These are phyloP conservation scores for Epizoanthus stellaris DNA, from an alignment of 92 coral and sea anemone genomes.

Conservation along the genomic window DNA sequence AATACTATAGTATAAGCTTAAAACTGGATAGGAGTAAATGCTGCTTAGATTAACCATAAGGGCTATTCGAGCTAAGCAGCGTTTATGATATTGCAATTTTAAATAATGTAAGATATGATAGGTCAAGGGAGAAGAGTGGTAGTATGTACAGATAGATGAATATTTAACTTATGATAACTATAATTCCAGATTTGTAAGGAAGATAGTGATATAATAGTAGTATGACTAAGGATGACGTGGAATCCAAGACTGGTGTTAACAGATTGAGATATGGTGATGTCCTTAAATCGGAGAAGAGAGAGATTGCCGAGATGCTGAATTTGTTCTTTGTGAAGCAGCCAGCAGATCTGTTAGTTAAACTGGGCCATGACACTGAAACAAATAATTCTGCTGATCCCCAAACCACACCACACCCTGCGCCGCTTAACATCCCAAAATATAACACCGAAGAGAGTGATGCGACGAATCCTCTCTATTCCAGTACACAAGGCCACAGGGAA, in stretches of 20 bases:
- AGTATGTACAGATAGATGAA: too few relatives aligned
- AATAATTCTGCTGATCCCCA: not conserved
- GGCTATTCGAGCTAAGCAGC: too few relatives aligned
- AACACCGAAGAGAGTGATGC: not conserved
- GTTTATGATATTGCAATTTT: too few relatives aligned
- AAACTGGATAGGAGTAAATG: too few relatives aligned
- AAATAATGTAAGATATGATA: too few relatives aligned
- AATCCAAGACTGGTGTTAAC: slow-evolving; percentile 5
- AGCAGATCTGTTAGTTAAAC: not conserved
- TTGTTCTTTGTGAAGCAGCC: slow-evolving; percentile 26
- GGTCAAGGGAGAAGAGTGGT: too few relatives aligned
- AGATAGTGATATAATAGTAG: too few relatives aligned
- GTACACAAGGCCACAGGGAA: not conserved
- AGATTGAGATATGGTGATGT: slow-evolving; percentile 1
- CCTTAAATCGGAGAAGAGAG: slow-evolving; percentile 15
- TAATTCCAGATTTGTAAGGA: too few relatives aligned
- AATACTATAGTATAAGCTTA: too few relatives aligned
- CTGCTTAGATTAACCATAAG: too few relatives aligned
- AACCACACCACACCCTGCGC: not conserved
- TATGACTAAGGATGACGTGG: slow-evolving; percentile 20
- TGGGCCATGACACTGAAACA: not conserved
- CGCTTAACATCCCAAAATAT: not conserved
- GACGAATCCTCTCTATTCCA: not conserved
- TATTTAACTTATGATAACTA: too few relatives aligned
- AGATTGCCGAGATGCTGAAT: slow-evolving; percentile 18